These are phyloP conservation scores for Plumapathes pennacea DNA, from an alignment of 92 coral and sea anemone genomes.

Conservation along the genomic window DNA sequence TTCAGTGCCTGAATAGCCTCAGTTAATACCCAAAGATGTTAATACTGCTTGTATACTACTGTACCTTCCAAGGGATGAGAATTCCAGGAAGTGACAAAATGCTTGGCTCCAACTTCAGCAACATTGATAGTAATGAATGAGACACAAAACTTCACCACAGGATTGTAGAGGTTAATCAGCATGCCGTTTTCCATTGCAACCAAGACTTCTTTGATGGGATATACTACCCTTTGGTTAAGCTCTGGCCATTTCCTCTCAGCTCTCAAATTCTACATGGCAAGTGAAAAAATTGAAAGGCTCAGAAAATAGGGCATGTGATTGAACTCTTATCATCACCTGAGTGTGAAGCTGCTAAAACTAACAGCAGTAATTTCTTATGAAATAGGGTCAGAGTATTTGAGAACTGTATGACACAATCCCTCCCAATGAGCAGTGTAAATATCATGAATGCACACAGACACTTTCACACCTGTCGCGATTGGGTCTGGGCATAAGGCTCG, in stretches of 20 bases:
- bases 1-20: no score
- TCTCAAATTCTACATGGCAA: slow-evolving; percentile 48
- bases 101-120: slow-evolving; percentile 32
- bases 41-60: no score
- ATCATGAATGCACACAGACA: no score
- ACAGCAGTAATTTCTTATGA: no score
- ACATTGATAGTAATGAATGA: slow-evolving; percentile 39
- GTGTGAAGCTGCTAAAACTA: no score
- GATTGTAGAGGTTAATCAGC: slow-evolving; percentile 31
- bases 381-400: no score
- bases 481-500: slow-evolving; percentile 40
- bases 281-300: background rate
- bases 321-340: no score
- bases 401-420: no score
- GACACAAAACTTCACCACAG: slow-evolving; percentile 39
- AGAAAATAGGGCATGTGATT: no score
- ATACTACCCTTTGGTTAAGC: slow-evolving; percentile 51
- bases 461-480: slow-evolving; percentile 37
- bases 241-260: slow-evolving; percentile 76
- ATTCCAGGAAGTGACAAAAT: slow-evolving; percentile 42
- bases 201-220: slow-evolving; percentile 55
- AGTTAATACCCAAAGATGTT: no score
- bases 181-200: slow-evolving; percentile 25
- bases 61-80: slow-evolving; percentile 36
- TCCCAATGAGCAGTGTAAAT: no score